Evolutionary conservation across 2,113 vertebrate species (phyloP), one percentile per base, ranked within the genome.

Genomic region (Nyctereutes procyonoides): DNA sequence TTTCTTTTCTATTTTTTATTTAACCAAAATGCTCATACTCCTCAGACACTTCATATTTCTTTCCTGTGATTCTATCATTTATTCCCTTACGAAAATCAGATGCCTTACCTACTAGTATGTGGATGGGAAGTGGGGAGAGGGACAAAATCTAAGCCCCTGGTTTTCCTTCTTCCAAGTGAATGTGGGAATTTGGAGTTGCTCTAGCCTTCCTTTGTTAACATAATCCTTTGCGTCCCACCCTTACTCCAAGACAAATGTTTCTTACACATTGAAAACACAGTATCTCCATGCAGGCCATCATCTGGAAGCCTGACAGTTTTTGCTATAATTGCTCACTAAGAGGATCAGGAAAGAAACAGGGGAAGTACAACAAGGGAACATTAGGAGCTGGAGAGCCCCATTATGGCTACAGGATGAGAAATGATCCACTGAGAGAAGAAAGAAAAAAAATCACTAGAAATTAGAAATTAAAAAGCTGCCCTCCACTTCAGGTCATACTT

Each of bases 161-260:
- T 24, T 35, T 74, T 83, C 22, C 28, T 74, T 73, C 14, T 12
- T 62, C 7, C 43, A 60, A 17, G 0, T 79, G 7, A 79, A 0
- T 48, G 1, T 58, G 9, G 32, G 2, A 6, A 3, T 0, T 5
- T 71, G 17, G 20, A 35, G 2, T 74, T 15, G 19, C 1, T 82
- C 24, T 63, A 69, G 2, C 0, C 14, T 91, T 93, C 17, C 6
- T 63, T 48, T 24, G 0, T 62, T 35, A 62, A 28, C 43, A 14
- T 0, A 51, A 8, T 77, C 12, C 13, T 79, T 62, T 11, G 5
- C 20, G 26, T 1, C 55, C 43, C 15, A n/a, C 15, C 3, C 11
- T 12, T 4, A 53, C 5, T 87, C 63, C 22, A 77, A 73, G 20
- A 24, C 9, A 43, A 62, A 15, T 55, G 4, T 79, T 86, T 83